Evolutionary conservation across 2,113 vertebrate genomes (phyloP), one percentile per base, ranked within the genome.

Genomic region (Callospermophilus lateralis): DNA sequence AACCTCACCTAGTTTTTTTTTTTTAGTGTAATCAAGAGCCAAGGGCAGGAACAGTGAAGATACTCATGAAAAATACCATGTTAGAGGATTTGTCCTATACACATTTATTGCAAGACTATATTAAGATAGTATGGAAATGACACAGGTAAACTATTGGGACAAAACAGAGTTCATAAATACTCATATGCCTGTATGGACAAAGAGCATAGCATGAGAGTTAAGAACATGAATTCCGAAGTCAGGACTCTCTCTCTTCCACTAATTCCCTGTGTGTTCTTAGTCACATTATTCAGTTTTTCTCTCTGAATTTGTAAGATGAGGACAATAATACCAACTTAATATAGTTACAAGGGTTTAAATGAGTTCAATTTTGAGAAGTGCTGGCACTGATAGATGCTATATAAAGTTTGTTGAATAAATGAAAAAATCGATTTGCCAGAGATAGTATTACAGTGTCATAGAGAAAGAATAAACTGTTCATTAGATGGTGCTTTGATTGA

Each of bases 281-380:
- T 80, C 48, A 68, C 58, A 19, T 70, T 79, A 55, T 13, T 92
- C 80, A 51, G 32, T 53, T 92, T 84, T 42, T 70, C 26, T 74
- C 24, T 51, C 16, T 93, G 45, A 51, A n/a, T 85, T 63, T 86
- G 17, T n/a, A 90, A 84, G 68, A 72, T 67, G 30, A 87, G 19
- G 19, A 63, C 34, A 32, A 4, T n/a, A 70, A 61, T 55, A 94
- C 8, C 34, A 70, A 51, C 19, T 87, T 95, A 3, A 34, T 68
- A n/a, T 48, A 70, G n/a, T 45, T 77, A 15, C 34, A 32, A 73
- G 12, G 10, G 61, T 86, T 89, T 67, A 76, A 81, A n/a, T 55
- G 48, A 58, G 26, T 93, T 91, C 65, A 73, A 30, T 58, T 93
- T 93, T 89, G 81, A 58, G 22, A 89, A 61, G 15, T 86, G 12